phyloP scores from a whole-genome alignment of 2,797 vertebrate genomes.

The Chelon auratus region DNA sequence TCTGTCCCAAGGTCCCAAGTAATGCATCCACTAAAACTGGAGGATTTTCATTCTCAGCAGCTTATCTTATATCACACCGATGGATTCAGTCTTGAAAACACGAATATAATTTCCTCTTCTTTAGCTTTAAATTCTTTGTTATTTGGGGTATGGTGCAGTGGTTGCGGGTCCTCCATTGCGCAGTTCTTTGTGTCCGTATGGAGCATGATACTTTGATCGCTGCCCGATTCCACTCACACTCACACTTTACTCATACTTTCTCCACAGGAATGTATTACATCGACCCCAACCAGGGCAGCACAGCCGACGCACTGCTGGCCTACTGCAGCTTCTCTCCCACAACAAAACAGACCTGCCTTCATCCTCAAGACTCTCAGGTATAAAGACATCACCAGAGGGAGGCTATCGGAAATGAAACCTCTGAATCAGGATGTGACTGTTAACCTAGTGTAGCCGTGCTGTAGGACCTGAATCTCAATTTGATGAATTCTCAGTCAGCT shows the following conservation, averaged over 20 bases:
- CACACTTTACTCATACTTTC: conserved; percentile 17
- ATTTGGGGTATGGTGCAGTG: no score
- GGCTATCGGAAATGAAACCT: conserved; percentile 21
- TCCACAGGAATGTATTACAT: conserved; percentile 91
- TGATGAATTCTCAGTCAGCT: conserved; percentile 11
- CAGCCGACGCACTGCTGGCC: conserved; percentile 86
- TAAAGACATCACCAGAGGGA: conserved; percentile 6
- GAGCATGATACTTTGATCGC: conserved; percentile 6
- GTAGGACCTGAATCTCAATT: conserved; percentile 9
- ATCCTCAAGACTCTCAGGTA: conserved; percentile 86
- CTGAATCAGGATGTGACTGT: background rate
- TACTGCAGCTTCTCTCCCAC: conserved; percentile 89
- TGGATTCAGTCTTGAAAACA: background rate
- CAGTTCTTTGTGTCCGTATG: conserved; percentile 1
- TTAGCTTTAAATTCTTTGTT: background rate
- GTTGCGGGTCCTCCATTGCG: background rate
- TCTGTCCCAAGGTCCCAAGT: background rate
- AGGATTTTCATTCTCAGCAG: background rate
- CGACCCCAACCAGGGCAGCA: conserved; percentile 93
- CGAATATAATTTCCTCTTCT: background rate
- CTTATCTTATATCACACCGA: background rate
- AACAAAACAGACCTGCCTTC: conserved; percentile 88
- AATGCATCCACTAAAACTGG: background rate
- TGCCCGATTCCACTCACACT: conserved; percentile 31
- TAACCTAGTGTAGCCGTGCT: background rate